Evolutionary conservation across 37 sponge, comb jelly and placozoan genomes (phyloP).

Genomic region (Halichondria panicea): DNA sequence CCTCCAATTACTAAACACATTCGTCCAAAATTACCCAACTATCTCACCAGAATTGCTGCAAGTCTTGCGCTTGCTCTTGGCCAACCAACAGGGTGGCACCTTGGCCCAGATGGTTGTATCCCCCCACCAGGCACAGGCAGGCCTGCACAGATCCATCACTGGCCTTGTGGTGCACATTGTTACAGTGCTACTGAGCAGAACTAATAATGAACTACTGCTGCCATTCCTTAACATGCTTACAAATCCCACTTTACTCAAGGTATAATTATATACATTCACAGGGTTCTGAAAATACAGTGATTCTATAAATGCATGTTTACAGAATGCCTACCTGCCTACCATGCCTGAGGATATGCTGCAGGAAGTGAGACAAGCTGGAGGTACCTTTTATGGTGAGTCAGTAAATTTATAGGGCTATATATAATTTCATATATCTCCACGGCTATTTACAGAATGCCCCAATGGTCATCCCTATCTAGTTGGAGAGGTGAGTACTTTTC

Average conservation of each 20-base stretch:
- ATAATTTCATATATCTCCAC: too few relatives aligned
- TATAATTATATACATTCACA: too few relatives aligned
- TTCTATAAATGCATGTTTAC: constrained; percentile 2
- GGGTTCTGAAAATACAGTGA: background rate
- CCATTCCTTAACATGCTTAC: constrained; percentile 53
- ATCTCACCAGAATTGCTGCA: constrained; percentile 19
- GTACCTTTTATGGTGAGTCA: constrained; percentile 52
- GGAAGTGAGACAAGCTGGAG: constrained; percentile 45
- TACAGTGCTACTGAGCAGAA: constrained; percentile 21
- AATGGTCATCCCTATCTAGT: constrained; percentile 79
- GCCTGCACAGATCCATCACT: constrained; percentile 15
- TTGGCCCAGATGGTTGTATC: constrained; percentile 22
- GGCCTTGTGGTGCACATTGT: constrained; percentile 52
- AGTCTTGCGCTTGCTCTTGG: constrained; percentile 19
- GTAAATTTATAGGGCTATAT: background rate
- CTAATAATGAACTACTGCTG: constrained; percentile 10
- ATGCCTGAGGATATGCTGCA: constrained; percentile 63
- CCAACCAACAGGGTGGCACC: constrained; percentile 51
- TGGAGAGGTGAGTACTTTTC: constrained; percentile 43
- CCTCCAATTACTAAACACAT: constrained; percentile 10
- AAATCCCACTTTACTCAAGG: constrained; percentile 48
- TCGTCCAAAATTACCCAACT: background rate
- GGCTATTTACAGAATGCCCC: constrained; percentile 76
- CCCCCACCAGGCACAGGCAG: constrained; percentile 19
- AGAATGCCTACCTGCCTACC: constrained; percentile 66